phyloP scores from a whole-genome alignment of 2,888 invertebrate species.

The Anorthoa munda region DNA sequence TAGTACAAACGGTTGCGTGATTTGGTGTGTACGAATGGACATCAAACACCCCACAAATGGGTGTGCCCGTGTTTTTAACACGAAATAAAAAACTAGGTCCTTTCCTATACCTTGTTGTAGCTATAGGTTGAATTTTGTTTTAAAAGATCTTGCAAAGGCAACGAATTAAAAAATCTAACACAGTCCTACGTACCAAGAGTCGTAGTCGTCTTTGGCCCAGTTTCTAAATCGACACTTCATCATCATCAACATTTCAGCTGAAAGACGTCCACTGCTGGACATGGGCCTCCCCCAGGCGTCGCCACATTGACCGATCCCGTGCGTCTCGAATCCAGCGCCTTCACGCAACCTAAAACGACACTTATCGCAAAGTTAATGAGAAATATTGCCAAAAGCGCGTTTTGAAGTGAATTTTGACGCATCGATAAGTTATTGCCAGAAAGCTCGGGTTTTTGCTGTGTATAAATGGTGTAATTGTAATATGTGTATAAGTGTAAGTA shows the following conservation, averaged over 20 bases:
- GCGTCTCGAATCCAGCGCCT: no score
- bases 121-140: background rate
- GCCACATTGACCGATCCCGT: no score
- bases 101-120: background rate
- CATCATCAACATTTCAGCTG: no score
- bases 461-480: no score
- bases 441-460: no score
- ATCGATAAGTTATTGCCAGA: no score
- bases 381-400: no score
- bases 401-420: no score
- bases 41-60: slow-evolving; percentile 28
- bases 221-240: background rate
- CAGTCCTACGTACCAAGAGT: background rate
- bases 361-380: background rate
- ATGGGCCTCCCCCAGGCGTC: no score
- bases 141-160: background rate
- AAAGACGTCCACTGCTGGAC: no score
- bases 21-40: slow-evolving; percentile 51
- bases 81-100: slow-evolving; percentile 12
- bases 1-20: slow-evolving; percentile 43
- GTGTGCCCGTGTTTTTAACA: slow-evolving; percentile 20
- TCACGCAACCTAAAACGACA: no score
- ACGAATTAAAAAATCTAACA: background rate
- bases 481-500: no score
- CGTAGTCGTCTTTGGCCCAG: background rate